Percentiles rank a stretch among this genome's conserved stretches.
These are phyloP conservation scores for Athene cunicularia DNA, from an alignment of 2,113 vertebrate species.

Conservation along the genomic window DNA sequence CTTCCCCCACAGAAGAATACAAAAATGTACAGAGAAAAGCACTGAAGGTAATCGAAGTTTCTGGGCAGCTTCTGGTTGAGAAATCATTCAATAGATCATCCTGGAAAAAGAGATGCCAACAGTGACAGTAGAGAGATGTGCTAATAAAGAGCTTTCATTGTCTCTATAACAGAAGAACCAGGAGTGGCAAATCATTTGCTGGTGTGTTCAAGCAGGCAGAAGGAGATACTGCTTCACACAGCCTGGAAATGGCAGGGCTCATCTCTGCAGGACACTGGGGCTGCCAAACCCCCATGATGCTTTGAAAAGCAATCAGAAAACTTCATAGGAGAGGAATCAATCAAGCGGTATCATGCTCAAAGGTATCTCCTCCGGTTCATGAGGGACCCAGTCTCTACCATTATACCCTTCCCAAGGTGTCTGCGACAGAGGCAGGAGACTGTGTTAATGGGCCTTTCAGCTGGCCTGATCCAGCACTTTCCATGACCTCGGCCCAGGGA, in stretches of 20 bases:
- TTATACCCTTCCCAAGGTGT: background rate
- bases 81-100: background rate
- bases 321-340: background rate
- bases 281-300: background rate
- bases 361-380: background rate
- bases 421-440: background rate
- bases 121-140: background rate
- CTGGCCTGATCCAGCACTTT: background rate
- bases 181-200: background rate
- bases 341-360: fast-evolving
- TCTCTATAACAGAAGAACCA: background rate
- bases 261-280: background rate
- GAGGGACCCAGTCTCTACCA: background rate
- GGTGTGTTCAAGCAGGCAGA: background rate
- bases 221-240: background rate
- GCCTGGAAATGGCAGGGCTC: background rate
- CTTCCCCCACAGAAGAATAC: background rate
- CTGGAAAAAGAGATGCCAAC: background rate
- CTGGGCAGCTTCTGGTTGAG: background rate
- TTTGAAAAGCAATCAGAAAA: background rate
- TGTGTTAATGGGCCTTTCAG: background rate
- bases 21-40: background rate
- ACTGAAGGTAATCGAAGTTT: fast-evolving
- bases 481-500: fast-evolving
- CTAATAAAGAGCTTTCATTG: background rate